Conservation (phyloP, 1,140 invertebrate species). For the Dendrolimus punctatus region DNA sequence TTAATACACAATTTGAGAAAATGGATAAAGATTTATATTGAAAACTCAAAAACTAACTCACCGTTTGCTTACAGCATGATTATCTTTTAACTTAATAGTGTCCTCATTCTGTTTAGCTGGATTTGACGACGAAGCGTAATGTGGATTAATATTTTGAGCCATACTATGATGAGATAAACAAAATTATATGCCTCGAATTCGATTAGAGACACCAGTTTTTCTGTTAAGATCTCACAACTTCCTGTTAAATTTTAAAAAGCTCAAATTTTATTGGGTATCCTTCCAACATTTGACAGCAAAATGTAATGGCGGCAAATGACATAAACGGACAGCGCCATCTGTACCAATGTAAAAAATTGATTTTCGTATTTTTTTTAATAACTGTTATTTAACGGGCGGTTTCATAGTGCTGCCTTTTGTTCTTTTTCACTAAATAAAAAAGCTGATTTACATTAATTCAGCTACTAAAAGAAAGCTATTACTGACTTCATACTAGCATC, state of each 20-base stretch:
- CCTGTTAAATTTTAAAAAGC: conserved; percentile 69
- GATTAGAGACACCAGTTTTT: conserved; percentile 45
- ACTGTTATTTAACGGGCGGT: no score
- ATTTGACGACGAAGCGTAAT: conserved; percentile 77
- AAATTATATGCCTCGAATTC: conserved; percentile 46
- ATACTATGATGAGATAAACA: conserved; percentile 69
- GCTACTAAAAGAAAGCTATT: no score
- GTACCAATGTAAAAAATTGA: background rate
- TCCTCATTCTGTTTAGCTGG: conserved; percentile 83
- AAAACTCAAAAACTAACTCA: conserved; percentile 47
- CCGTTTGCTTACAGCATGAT: conserved; percentile 90
- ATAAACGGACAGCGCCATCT: conserved; percentile 3
- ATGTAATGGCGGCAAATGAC: conserved; percentile 51
- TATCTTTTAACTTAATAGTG: conserved; percentile 82
- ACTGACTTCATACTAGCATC: no score
- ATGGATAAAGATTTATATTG: background rate
- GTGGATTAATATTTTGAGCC: conserved; percentile 89
- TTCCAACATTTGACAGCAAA: conserved; percentile 52
- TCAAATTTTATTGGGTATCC: conserved; percentile 64
- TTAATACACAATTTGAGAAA: background rate
- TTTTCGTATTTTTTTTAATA: no score
- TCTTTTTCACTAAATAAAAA: no score
- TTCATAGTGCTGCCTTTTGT: no score
- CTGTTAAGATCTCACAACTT: conserved; percentile 52
- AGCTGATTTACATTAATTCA: no score